A percentile compares a stretch with the other conserved stretches of the same genome.
These are phyloP conservation scores for Oryzias woworae DNA, from an alignment of 2,113 vertebrate genomes.

Conservation along the genomic window DNA sequence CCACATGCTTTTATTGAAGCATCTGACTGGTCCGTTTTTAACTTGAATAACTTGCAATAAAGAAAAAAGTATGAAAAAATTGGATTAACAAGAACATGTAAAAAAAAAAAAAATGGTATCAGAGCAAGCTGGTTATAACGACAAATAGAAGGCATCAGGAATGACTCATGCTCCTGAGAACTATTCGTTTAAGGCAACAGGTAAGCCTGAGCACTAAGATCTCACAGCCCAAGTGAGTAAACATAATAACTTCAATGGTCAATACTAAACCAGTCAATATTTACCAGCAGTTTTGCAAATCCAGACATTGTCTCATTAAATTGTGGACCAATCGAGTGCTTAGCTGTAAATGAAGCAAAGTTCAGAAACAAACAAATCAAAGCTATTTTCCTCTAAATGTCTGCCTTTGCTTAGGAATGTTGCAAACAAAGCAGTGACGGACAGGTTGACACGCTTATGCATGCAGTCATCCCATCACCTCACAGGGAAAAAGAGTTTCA, in stretches of 20 bases:
- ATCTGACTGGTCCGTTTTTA: too few relatives aligned
- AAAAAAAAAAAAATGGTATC: too few relatives aligned
- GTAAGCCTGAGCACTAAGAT: background rate
- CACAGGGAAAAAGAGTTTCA: slow-evolving; percentile 25
- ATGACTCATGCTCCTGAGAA: too few relatives aligned
- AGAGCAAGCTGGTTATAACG: too few relatives aligned
- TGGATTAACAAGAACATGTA: too few relatives aligned
- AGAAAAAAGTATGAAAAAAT: too few relatives aligned
- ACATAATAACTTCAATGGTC: background rate
- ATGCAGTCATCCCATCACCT: slow-evolving; percentile 10
- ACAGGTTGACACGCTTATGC: slow-evolving; percentile 13
- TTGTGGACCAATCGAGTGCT: background rate
- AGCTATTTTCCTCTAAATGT: background rate
- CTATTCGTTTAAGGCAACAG: too few relatives aligned
- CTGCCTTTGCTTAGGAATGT: background rate
- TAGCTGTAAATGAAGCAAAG: background rate
- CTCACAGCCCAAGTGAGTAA: background rate
- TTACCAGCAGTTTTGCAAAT: background rate
- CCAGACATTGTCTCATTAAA: background rate
- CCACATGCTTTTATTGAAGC: too few relatives aligned
- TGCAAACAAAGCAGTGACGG: background rate
- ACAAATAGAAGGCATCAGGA: too few relatives aligned
- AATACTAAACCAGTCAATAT: background rate
- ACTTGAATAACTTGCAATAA: too few relatives aligned
- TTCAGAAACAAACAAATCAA: background rate